Evolutionary conservation across 2,888 invertebrate species (phyloP).

Genomic region (Zygothrica quintamaculata): DNA sequence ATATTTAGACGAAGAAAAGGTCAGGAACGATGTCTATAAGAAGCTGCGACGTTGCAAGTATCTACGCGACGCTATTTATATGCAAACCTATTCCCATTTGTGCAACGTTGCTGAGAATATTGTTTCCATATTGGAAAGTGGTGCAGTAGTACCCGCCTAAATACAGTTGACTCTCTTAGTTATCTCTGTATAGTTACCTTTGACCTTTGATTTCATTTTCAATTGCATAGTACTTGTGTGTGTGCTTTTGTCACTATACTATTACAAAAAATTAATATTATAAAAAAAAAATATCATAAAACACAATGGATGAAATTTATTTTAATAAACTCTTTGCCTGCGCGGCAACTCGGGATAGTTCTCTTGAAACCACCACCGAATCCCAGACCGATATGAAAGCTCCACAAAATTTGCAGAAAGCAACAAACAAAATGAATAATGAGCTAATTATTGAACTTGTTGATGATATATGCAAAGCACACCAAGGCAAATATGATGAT

Average conservation of each 20-base stretch:
- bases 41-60: constrained; percentile 61
- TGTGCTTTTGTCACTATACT: constrained; percentile 12
- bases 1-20: constrained; percentile 37
- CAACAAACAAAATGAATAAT: no score
- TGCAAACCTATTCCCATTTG: constrained; percentile 76
- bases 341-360: no score
- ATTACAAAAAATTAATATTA: no score
- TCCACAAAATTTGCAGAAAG: no score
- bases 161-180: no score
- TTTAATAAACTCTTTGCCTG: neutral
- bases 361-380: no score
- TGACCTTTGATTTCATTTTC: neutral
- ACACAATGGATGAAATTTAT: neutral
- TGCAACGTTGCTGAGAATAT: constrained; percentile 76
- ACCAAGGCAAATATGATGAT: neutral
- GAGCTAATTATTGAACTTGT: constrained; percentile 26
- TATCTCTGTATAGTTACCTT: no score
- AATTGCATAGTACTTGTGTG: no score
- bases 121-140: constrained; percentile 79
- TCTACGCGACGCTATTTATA: constrained; percentile 73
- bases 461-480: constrained; percentile 28
- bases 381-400: no score
- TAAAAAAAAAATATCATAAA: neutral
- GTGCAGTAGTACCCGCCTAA: constrained; percentile 52
- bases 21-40: constrained; percentile 30